phyloP scores from a whole-genome alignment of 2,113 vertebrate genomes.

The Ailurus styani region DNA sequence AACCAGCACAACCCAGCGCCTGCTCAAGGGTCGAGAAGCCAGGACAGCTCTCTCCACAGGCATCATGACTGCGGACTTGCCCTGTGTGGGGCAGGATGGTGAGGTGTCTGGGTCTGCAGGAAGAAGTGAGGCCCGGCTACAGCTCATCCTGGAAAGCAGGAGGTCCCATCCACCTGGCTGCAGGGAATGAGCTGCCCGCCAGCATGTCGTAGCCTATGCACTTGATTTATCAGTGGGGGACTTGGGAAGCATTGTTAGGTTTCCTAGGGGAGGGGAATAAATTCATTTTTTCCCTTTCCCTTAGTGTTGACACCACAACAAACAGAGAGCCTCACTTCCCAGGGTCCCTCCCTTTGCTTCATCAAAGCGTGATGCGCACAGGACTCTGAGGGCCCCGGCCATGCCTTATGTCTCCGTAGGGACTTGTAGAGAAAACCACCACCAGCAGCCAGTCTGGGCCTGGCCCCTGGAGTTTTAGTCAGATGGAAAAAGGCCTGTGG shows the following conservation, averaged over 20 bases:
- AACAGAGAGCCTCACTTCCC: neutral
- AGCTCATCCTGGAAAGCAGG: neutral
- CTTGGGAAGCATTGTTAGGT: neutral
- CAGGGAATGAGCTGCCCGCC: neutral
- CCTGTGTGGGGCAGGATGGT: fast-evolving
- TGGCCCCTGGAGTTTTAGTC: neutral
- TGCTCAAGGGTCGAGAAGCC: neutral
- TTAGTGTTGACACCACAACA: neutral
- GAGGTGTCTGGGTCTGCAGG: fast-evolving
- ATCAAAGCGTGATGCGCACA: too few relatives aligned
- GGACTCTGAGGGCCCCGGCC: fast-evolving
- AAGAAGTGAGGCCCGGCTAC: fast-evolving
- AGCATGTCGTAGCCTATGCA: neutral
- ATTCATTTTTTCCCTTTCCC: neutral
- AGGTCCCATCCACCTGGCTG: fast-evolving
- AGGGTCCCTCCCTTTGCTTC: neutral
- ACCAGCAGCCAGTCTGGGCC: neutral
- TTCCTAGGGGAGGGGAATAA: neutral
- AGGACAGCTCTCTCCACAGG: neutral
- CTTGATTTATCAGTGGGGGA: neutral
- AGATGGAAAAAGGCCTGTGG: neutral
- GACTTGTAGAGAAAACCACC: neutral
- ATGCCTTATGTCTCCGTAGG: neutral
- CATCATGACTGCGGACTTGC: fast-evolving
- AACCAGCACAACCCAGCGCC: fast-evolving